A percentile compares a stretch with the other conserved stretches of the same genome.
Conservation (phyloP, 2,113 vertebrate species). For the Leucopternis melanops region DNA sequence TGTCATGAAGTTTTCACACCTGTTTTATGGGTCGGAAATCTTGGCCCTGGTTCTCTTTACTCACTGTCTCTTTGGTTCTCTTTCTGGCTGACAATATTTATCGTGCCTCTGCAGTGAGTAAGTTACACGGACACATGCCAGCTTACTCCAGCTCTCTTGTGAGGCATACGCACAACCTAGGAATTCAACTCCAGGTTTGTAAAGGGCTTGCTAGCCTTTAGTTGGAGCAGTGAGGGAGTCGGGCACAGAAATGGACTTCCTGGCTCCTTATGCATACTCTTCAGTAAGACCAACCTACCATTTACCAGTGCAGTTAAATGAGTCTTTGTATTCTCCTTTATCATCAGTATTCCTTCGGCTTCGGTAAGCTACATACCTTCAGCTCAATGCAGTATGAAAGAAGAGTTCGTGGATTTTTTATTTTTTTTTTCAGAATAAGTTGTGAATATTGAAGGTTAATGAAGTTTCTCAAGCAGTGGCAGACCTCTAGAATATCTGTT, state of each 20-base stretch:
- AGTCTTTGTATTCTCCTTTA: not conserved
- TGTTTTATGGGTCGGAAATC: not conserved
- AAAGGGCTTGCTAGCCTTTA: not conserved
- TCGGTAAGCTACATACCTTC: not conserved
- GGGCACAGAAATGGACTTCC: not conserved
- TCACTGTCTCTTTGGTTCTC: not conserved
- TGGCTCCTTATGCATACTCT: not conserved
- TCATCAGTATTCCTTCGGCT: not conserved
- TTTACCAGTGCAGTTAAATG: not conserved
- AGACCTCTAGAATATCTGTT: not conserved
- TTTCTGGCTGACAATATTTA: not conserved
- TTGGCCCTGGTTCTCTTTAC: not conserved
- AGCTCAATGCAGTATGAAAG: not conserved
- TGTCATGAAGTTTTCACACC: not conserved
- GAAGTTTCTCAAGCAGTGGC: not conserved
- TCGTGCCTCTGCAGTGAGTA: not conserved
- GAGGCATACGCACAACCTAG: not conserved
- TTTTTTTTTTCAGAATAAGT: not conserved
- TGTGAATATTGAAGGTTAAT: not conserved
- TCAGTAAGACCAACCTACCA: not conserved
- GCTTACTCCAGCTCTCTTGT: not conserved
- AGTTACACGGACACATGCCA: accelerated
- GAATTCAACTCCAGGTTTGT: not conserved
- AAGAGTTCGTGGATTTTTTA: not conserved
- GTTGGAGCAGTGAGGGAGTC: not conserved